Evolutionary conservation across 2,888 invertebrate genomes (phyloP), one percentile per base, ranked within the genome.

Genomic region (Ornithoptera alexandrae): DNA sequence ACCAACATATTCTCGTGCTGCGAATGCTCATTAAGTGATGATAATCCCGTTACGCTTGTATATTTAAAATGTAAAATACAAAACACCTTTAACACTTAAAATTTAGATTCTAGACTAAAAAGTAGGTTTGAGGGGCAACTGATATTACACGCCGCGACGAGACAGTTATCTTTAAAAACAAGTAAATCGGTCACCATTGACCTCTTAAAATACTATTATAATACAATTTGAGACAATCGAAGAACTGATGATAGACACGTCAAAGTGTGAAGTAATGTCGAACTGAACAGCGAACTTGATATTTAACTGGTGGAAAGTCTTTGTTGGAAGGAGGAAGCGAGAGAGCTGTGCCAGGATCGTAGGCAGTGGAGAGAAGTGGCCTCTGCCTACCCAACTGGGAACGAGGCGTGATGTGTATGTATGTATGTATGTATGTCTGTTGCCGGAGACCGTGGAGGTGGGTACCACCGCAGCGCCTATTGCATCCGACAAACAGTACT

Each of bases 91-190:
- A 22, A 24, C 17, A 17, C 24, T 60, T 62, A 39, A 22, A 12
- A 24, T 65, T 65, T 70, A 81, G 76, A 79, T 74, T 74, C 77
- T 74, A 72, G 65, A 73, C 62, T 70, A 71, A 24, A 72, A 84
- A 79, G 80, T 87, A 79, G 85, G 84, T 87, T 86, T 85, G 75
- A 81, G 78, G 84, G 80, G 79, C 86, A 76, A 39, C 73, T 78
- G 81, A 81, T 81, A 81, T 83, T 82, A 81, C 82, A 79, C 79
- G 76, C 74, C 67, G 77, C 77, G 79, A 69, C 74, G 76, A 76
- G 77, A 76, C 78, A 73, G 79, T 78, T 78, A 77, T 76, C 76
- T 76, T 70, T 74, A 76, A 30, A 78, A 75, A 77, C 79, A 76
- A 79, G 82, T 81, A 83, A 81, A 79, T 80, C 78, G 73, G 72